A percentile compares a stretch with the other conserved stretches of the same genome.
Evolutionary conservation across 1,140 invertebrate genomes (phyloP).

Genomic region (Periplaneta americana): DNA sequence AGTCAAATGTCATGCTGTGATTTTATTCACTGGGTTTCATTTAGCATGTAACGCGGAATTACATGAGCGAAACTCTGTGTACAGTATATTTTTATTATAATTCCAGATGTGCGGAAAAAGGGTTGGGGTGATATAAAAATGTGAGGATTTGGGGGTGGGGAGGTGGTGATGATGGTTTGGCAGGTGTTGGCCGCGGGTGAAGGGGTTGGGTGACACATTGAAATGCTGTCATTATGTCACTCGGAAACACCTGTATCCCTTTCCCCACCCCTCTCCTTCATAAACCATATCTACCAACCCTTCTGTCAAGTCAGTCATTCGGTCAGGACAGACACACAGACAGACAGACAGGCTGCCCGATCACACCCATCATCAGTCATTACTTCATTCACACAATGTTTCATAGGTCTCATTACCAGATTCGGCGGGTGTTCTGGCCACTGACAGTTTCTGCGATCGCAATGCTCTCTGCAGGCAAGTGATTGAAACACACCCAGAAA

Average conservation of each 20-base stretch:
- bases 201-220: slow-evolving; percentile 1
- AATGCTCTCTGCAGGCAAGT: neutral
- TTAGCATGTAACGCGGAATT: no score
- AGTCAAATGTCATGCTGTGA: no score
- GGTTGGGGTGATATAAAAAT: neutral
- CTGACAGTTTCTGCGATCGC: neutral
- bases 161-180: neutral
- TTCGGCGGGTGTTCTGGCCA: neutral
- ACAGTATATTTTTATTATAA: neutral
- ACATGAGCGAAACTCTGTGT: neutral
- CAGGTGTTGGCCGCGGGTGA: neutral
- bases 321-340: neutral
- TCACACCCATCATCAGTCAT: neutral
- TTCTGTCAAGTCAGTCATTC: neutral
- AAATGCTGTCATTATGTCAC: slow-evolving; percentile 10
- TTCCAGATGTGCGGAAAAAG: neutral
- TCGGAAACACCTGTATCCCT: slow-evolving; percentile 11
- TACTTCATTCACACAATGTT: neutral
- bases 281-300: neutral
- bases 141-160: no score
- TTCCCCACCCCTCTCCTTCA: neutral
- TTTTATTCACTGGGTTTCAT: no score
- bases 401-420: neutral
- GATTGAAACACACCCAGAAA: neutral
- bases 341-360: neutral